Base-by-base conservation (phyloP, 2,888 invertebrate species). In the Cosmorhoe ocellata region DNA sequence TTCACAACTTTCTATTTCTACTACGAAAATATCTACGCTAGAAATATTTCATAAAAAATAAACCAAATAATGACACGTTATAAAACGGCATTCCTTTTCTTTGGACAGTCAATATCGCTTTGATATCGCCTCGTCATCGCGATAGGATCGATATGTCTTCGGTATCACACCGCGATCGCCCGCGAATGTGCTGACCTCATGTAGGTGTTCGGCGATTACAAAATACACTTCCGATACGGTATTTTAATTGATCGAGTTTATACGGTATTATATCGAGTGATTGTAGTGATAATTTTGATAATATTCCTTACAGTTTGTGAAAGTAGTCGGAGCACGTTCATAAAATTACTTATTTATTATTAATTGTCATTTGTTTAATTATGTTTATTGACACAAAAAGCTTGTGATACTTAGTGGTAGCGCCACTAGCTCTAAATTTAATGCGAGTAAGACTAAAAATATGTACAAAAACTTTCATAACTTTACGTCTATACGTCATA, bases 81-180 rank as follows among this genome's bases (percentile, higher is more conserved):
- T 65, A 71, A 75, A 77, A 75, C 69, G 65, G 76, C 76, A 74
- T 79, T 81, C 76, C 79, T 74, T 81, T 81, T 80, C 80, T 64
- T 71, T 74, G 81, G 83, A 78, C 84, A 83, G 82, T 84, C 77
- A 75, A 79, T 76, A 76, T 41, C 41, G 45, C 45, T 40, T 31
- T 18, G 5, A 83, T 86, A 84, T 67, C 72, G 88, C 88, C 59
- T 64, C 71, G 90, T 90, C 89, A 90, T 70, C 58, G 67, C 76
- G 89, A 87, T 88, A 79, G 61, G 81, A 87, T 90, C 89, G 84
- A 87, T 86, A 79, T 63, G 78, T 76, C 74, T 79, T 67, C 75
- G 77, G 86, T 88, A 88, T 89, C 89, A 85, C 74, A 82, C 79
- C 79, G 86, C 84, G 87, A 89, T 88, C 89, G 85, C 79, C 82